These are phyloP conservation scores for Bacillus rossius DNA, from an alignment of 1,140 invertebrate genomes.

Conservation along the genomic window DNA sequence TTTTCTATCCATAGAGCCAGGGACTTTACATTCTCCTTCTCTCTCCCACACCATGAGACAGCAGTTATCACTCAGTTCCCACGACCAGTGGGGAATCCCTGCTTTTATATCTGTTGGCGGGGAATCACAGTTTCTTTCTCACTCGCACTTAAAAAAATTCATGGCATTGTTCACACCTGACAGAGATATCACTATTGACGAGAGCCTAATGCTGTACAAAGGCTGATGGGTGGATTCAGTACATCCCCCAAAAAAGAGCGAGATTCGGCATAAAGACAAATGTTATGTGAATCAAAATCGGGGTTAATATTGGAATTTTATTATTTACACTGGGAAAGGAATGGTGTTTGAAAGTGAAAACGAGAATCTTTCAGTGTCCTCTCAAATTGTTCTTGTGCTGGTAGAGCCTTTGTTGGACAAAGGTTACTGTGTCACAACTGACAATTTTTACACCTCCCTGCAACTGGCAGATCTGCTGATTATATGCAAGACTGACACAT, in stretches of 20 bases:
- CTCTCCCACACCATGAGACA: too few relatives aligned
- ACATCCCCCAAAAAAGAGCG: conserved; percentile 16
- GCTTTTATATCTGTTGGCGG: too few relatives aligned
- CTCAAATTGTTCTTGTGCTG: too few relatives aligned
- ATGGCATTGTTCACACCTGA: conserved; percentile 6
- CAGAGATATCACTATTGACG: conserved; percentile 10
- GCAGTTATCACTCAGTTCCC: too few relatives aligned
- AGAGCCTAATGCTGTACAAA: conserved; percentile 18
- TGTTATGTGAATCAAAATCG: conserved; percentile 13
- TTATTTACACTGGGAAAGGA: conserved; percentile 2
- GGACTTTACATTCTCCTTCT: too few relatives aligned
- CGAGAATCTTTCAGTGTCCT: neutral
- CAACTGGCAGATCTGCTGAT: conserved; percentile 3
- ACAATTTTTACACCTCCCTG: too few relatives aligned
- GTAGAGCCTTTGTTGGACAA: too few relatives aligned
- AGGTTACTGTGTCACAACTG: too few relatives aligned
- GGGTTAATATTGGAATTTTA: neutral
- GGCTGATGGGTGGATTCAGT: conserved; percentile 16
- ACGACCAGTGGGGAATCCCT: too few relatives aligned
- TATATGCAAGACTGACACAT: neutral
- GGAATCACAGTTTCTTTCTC: too few relatives aligned
- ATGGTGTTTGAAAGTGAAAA: neutral
- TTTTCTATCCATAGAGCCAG: too few relatives aligned
- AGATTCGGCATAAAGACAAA: conserved; percentile 14
- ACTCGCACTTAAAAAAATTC: too few relatives aligned